Percentiles rank a stretch among this genome's conserved stretches.
phyloP scores from a whole-genome alignment of 2,113 vertebrate species.

The Symphodus melops region DNA sequence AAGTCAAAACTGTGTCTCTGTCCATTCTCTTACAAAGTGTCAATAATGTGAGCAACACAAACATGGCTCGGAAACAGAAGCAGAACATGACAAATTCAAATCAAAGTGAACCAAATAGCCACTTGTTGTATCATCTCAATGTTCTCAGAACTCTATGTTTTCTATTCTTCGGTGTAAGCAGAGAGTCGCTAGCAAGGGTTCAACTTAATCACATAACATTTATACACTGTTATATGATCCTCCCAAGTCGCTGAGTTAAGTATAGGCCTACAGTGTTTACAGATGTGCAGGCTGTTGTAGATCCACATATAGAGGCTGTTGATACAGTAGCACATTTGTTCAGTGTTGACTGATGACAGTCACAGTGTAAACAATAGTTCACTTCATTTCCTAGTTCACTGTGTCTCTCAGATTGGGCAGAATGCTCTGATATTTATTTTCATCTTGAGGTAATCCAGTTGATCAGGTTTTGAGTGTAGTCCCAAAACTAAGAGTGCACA shows the following conservation, averaged over 20 bases:
- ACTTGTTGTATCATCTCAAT: background rate
- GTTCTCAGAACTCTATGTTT: background rate
- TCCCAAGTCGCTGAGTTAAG: background rate
- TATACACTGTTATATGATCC: background rate
- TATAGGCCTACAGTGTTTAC: background rate
- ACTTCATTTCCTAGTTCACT: background rate
- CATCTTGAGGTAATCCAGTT: too few species aligned
- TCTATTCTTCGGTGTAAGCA: background rate
- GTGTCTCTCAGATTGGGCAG: background rate
- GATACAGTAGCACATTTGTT: too few species aligned
- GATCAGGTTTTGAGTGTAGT: constrained; percentile 1
- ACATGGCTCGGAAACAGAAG: too few species aligned
- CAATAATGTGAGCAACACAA: too few species aligned
- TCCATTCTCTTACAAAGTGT: too few species aligned
- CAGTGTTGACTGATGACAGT: too few species aligned
- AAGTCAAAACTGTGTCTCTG: too few species aligned
- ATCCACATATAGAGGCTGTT: background rate
- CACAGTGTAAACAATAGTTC: background rate
- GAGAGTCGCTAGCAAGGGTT: background rate
- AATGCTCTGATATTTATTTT: background rate
- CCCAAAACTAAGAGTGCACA: background rate
- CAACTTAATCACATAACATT: background rate
- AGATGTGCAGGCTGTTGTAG: background rate
- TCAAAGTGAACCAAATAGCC: background rate
- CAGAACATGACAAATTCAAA: too few species aligned